These are phyloP conservation scores for Armadillidium nasatum DNA, from an alignment of 1,140 invertebrate genomes.

Conservation along the genomic window DNA sequence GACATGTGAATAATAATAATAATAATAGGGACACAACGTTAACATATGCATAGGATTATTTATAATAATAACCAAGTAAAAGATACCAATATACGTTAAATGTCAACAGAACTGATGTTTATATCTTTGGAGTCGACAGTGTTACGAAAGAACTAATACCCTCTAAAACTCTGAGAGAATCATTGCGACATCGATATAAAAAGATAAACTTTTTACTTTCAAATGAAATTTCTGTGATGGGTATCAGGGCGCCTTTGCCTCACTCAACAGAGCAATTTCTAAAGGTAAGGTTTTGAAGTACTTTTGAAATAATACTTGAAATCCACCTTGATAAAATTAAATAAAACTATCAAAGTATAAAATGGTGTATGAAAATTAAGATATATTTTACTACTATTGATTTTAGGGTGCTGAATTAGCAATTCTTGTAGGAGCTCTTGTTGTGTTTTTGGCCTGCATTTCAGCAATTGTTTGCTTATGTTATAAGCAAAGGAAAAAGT, in stretches of 20 bases:
- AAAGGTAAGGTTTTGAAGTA: neutral
- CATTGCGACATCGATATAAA: neutral
- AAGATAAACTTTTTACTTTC: neutral
- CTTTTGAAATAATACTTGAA: no score
- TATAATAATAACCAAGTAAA: no score
- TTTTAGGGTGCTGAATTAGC: constrained; percentile 40
- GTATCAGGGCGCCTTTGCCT: neutral
- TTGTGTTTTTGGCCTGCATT: constrained; percentile 39
- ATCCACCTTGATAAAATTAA: no score
- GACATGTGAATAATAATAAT: no score
- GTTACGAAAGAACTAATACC: neutral
- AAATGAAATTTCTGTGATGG: neutral
- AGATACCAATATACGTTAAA: no score
- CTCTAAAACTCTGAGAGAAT: neutral
- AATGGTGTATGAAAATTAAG: neutral
- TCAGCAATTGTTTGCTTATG: constrained; percentile 38
- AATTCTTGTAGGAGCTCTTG: constrained; percentile 37
- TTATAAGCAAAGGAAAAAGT: constrained; percentile 42
- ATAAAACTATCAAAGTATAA: no score
- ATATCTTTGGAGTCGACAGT: neutral
- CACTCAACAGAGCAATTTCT: neutral
- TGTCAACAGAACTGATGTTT: neutral
- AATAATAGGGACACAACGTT: no score
- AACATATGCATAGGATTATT: no score
- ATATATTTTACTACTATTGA: neutral